Evolutionary conservation across 2,888 invertebrate genomes (phyloP), one percentile per base, ranked within the genome.

Genomic region (Caenorhabditis sp.): DNA sequence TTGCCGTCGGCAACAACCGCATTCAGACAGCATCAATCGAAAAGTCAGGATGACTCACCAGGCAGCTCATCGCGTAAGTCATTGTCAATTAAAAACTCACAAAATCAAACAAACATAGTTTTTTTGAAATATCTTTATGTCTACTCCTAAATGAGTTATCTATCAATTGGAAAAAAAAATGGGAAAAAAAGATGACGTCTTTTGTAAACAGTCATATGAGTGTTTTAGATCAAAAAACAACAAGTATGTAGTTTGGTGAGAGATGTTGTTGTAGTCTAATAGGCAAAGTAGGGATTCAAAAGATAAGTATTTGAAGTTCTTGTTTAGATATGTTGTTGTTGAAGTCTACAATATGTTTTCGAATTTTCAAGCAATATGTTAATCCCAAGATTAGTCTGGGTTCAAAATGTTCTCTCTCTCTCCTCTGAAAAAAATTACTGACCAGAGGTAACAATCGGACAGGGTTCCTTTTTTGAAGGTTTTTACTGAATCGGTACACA

Each of bases 21-120:
- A 26, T 73, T 68, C 37, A 43, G 73, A 65, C 62, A 55, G 31
- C 73, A 73, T 37, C 21, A 65, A n/a, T 73, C 73, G 54, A 62
- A 57, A 24, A 74, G 66, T 54, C 69, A 74, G 55, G 73, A 74
- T 66, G 69, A 74, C 50, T 74, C 73, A 23, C 66, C 73, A 51
- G 66, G 61, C 14, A 60, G 51, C 31, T 69, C 73, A 23, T 74
- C 69, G 27, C 73, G 73, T 74, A 65, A 27, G 73, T 69, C 23
- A 21, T 31, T 10, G 31, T 31, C 10, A 31, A 6, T 31, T 31
- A 10, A 31, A 31, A 31, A 31, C 31, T 43, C 43, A 43, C 10
- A 10, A 31, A 31, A 31, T 6, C 31, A 43, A 43, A 43, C 43
- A 43, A 43, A 43, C 43, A 43, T 31, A 6, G 31, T 1, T 6